Percentiles rank a stretch among this genome's conserved stretches.
Evolutionary conservation across 1,140 invertebrate genomes (phyloP).

Genomic region (Lutraria rhynchaena): DNA sequence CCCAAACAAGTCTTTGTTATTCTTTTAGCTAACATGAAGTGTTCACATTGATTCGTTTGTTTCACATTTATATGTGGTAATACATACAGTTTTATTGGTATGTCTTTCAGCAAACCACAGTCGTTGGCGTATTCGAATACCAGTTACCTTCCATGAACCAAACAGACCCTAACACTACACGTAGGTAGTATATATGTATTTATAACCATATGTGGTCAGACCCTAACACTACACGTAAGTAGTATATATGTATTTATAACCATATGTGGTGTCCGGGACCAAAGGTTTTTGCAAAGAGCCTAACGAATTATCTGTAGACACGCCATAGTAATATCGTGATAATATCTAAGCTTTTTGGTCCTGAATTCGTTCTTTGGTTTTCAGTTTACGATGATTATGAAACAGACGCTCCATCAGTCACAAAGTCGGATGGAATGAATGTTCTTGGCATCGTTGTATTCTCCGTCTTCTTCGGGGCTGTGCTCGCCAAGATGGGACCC

Average conservation of each 20-base stretch:
- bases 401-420: constrained; percentile 59
- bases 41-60: no score
- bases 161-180: background rate
- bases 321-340: no score
- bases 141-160: background rate
- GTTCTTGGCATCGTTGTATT: constrained; percentile 83
- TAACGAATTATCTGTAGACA: no score
- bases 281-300: no score
- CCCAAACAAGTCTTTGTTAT: no score
- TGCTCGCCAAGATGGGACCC: constrained; percentile 80
- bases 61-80: no score
- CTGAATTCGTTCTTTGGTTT: no score
- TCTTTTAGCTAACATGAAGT: no score
- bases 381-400: no score
- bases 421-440: constrained; percentile 76
- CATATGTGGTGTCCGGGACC: no score
- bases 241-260: background rate
- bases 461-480: constrained; percentile 83
- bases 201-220: background rate
- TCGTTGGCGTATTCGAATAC: background rate
- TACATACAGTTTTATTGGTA: no score
- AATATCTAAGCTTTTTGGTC: no score
- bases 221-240: background rate
- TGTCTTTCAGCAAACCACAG: constrained; percentile 26
- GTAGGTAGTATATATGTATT: background rate